These are phyloP conservation scores for Aporophyla nigra DNA, from an alignment of 2,888 invertebrate species.

Conservation along the genomic window DNA sequence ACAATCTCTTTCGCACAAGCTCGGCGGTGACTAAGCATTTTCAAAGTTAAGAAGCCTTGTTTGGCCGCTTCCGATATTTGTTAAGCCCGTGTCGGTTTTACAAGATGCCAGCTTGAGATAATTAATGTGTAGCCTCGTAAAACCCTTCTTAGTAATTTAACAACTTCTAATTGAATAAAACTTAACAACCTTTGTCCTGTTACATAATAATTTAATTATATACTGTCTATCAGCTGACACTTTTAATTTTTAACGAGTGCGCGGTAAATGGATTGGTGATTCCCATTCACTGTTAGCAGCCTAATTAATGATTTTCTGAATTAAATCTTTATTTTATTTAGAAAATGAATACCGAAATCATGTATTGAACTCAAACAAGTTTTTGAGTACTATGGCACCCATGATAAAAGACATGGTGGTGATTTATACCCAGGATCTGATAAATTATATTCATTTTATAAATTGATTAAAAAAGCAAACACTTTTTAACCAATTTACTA, in stretches of 20 bases:
- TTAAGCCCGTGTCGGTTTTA: slow-evolving; percentile 85
- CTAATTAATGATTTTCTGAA: not conserved
- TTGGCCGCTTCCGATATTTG: slow-evolving; percentile 86
- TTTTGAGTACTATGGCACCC: too few species aligned
- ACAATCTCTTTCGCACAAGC: slow-evolving; percentile 83
- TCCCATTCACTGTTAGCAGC: not conserved
- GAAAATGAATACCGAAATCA: too few species aligned
- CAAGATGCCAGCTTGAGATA: slow-evolving; percentile 85
- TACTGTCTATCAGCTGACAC: slow-evolving; percentile 32
- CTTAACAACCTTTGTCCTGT: slow-evolving; percentile 64
- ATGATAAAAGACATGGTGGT: not conserved
- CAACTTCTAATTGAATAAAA: slow-evolving; percentile 81
- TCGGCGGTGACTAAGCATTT: slow-evolving; percentile 82
- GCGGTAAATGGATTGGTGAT: slow-evolving; percentile 1
- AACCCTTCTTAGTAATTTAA: slow-evolving; percentile 77
- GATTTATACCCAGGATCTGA: too few species aligned
- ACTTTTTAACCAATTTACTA: too few species aligned
- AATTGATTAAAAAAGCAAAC: not conserved
- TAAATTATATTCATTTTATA: not conserved
- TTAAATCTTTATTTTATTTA: too few species aligned
- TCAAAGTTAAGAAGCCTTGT: slow-evolving; percentile 84
- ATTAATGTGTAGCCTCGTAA: slow-evolving; percentile 84
- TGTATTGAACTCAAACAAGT: too few species aligned
- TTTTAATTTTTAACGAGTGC: slow-evolving; percentile 10
- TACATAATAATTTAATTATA: slow-evolving; percentile 44